Base-by-base conservation (phyloP, 2,797 vertebrate genomes). In the Scarus forsteni region DNA sequence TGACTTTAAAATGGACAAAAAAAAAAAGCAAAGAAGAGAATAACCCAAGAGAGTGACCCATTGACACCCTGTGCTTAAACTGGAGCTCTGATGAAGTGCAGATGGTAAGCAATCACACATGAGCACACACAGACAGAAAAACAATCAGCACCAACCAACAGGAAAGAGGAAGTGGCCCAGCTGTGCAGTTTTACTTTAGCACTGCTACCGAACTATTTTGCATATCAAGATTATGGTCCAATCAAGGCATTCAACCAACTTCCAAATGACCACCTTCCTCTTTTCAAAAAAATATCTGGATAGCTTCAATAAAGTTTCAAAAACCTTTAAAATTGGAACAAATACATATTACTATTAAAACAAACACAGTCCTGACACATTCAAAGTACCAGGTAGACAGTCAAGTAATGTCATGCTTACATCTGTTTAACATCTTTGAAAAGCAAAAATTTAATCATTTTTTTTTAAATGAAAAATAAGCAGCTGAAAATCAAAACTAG, bases 131-230 rank as follows among this genome's bases (percentile, higher is more conserved):
- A 15, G n/a, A 65, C 34, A 10, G 44, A 76, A 54, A 80, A 68
- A 75, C 51, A 70, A 57, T 69, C 61, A 45, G 27, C 55, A 38
- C 64, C 46, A 44, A 73, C 73, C 75, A 77, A 53, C 72, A 50
- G 73, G 90, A 94, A 94, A 94, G 94, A 93, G 94, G 94, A 95
- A 95, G 92, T 80, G 44, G 9, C 83, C 86, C 93, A 95, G 93
- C 92, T 95, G 94, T 86, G 81, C 48, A 52, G 46, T 80, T 87
- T 83, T 79, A 78, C 79, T 77, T 75, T 39, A 66, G 15, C 19
- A 45, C 12, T 57, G 62, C 74, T 35, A 73, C 76, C 54, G 66
- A 55, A 18, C 74, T 57, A 79, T 87, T 95, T 95, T 95, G 93
- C 93, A 95, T 95, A 94, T 92, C 80, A 90, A 90, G 88, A 91